Base-by-base conservation (phyloP, 1,140 invertebrate genomes). In the Calephelis nemesis region DNA sequence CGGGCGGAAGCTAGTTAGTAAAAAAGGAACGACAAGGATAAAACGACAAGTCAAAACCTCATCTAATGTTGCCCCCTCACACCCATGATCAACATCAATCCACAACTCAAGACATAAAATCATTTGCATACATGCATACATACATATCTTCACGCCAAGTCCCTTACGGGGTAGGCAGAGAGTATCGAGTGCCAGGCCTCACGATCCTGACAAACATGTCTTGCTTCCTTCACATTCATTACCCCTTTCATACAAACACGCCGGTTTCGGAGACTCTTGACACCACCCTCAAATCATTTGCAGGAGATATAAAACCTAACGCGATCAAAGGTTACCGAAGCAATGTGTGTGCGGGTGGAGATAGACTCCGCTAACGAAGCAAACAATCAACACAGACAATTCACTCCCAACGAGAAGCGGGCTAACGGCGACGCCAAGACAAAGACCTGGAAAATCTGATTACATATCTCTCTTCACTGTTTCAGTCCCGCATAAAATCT, bases 341-440 rank as follows among this genome's bases (percentile, higher is more conserved):
- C 77, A 74, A 70, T 67, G 75, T 77, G 75, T 81, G 79, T 79
- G 75, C 73, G 77, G 67, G 52, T 30, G 19, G 67, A 81, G 81
- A 82, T 78, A 83, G 74, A 78, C 64, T 80, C 76, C 71, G 72
- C 85, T 90, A 88, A 90, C 86, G 88, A 90, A 88, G 85, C 82
- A 90, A 90, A 90, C 86, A 88, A 86, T 85, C 77, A 79, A 78
- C 79, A 79, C 74, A 78, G 83, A 85, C 77, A 78, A 80, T 77
- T 77, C 81, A 72, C 79, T 80, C 81, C 80, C 76, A 58, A 58
- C 52, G 74, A 84, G 63, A 76, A 80, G 66, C 74, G 74, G 71
- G 71, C 77, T 75, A 78, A 79, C 77, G 71, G 70, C 73, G 74
- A 70, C 50, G 71, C 70, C 74, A 82, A 83, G 81, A 87, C 82